A percentile compares a stretch with the other conserved stretches of the same genome.
Evolutionary conservation across 2,888 invertebrate species (phyloP).

Genomic region (Thelaira solivaga): DNA sequence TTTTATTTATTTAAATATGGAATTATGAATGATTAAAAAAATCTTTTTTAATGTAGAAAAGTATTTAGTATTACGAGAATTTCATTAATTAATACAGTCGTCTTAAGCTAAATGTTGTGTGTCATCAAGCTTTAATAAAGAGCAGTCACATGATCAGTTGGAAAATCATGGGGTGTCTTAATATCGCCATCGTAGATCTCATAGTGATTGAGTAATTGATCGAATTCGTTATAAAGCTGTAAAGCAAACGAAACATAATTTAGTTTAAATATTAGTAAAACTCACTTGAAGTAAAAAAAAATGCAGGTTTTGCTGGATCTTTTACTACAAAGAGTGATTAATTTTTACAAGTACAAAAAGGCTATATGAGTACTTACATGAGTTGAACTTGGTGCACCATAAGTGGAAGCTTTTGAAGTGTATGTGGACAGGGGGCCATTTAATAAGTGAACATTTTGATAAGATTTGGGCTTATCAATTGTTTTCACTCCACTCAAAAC

Average conservation of each 20-base stretch:
- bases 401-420: conserved; percentile 30
- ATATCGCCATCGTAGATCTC: conserved; percentile 67
- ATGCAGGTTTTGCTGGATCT: neutral
- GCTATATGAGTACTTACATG: conserved; percentile 70
- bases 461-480: conserved; percentile 67
- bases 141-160: conserved; percentile 20
- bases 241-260: conserved; percentile 60
- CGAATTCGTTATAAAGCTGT: conserved; percentile 75
- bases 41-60: no score
- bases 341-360: no score
- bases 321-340: neutral
- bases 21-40: no score
- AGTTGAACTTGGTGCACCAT: conserved; percentile 63
- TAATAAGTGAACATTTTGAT: conserved; percentile 72
- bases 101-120: conserved; percentile 7
- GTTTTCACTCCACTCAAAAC: conserved; percentile 46
- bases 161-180: conserved; percentile 34
- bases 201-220: conserved; percentile 72
- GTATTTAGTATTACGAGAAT: neutral
- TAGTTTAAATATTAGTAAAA: conserved; percentile 39
- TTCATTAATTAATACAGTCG: conserved; percentile 30
- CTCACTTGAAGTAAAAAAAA: neutral
- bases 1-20: no score
- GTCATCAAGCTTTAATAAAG: conserved; percentile 28
- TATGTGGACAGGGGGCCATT: conserved; percentile 65